Evolutionary conservation across 2,888 invertebrate genomes (phyloP).

Genomic region (Drosophila hawaiiensis): DNA sequence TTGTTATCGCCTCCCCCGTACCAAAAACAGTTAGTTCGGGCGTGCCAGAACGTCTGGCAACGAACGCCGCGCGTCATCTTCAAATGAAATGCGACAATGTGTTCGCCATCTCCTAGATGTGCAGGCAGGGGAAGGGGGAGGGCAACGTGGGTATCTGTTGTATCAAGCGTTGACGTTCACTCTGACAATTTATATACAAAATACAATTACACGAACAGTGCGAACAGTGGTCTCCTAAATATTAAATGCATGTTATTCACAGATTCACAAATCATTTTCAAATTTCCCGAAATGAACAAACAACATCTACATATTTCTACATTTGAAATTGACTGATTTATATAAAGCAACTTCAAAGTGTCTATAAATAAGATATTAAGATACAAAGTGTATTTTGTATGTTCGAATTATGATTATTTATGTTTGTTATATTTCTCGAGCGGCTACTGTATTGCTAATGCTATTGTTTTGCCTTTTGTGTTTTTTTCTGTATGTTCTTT

Average conservation of each 20-base stretch:
- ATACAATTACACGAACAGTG: neutral
- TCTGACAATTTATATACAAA: neutral
- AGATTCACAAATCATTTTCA: neutral
- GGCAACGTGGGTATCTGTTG: slow-evolving; percentile 38
- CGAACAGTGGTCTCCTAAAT: neutral
- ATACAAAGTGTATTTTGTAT: neutral
- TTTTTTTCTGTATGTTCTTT: slow-evolving; percentile 49
- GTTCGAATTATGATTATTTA: neutral
- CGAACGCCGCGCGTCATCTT: slow-evolving; percentile 72
- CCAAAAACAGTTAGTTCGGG: slow-evolving; percentile 38
- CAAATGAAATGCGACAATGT: slow-evolving; percentile 63
- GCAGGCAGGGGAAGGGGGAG: neutral
- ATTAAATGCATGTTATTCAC: neutral
- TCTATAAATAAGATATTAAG: neutral
- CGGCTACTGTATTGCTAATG: slow-evolving; percentile 20
- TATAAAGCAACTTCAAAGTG: neutral
- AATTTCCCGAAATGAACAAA: neutral
- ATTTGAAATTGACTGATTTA: neutral
- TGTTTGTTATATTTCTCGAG: neutral
- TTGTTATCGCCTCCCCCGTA: slow-evolving; percentile 31
- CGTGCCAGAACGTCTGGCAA: slow-evolving; percentile 75
- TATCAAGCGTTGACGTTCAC: slow-evolving; percentile 38
- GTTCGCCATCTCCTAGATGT: slow-evolving; percentile 2
- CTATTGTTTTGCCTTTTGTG: slow-evolving; percentile 27
- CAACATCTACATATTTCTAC: neutral